Evolutionary conservation across 2,113 vertebrate species (phyloP), one percentile per base, ranked within the genome.

Genomic region (Thermophis baileyi): DNA sequence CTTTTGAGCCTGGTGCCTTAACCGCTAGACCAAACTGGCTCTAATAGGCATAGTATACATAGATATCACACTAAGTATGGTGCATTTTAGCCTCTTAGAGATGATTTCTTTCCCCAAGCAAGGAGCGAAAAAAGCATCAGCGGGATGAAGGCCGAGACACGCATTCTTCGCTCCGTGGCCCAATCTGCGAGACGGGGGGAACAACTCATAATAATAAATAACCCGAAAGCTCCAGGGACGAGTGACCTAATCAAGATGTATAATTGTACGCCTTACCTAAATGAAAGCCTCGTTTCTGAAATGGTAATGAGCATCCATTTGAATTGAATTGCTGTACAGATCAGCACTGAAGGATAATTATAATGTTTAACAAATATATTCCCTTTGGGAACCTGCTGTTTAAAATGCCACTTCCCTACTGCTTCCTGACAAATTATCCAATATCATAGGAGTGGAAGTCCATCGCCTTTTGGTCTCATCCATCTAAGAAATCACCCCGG

Each of bases 181-280:
- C 88, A 90, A 94, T 96, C 96, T 97, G 97, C 92, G 93, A 93
- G 93, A 95, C 93, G 27, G 9, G 25, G 24, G 25, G 1, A 63
- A 30, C 93, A 95, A 93, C 95, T 94, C 95, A 92, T 95, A 94
- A 94, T 96, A 96, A 94, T 96, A 96, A 97, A 96, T 95, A 96
- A 96, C 69, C n/a, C 85, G 1, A 90, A 96, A 96, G 95, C 97
- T 97, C 97, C 90, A 55, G 97, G 96, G 97, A 98, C 95, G 94
- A 94, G 96, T 98, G 97, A 98, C 97, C 98, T 98, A 98, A 98
- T 98, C 97, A 98, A 97, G 97, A 98, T 97, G 96, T 97, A 97
- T 97, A 98, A 98, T 98, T 98, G 97, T 96, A 92, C 91, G 95
- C 95, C 97, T 98, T 98, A 97, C 97, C 97, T 97, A 97, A 98